Conservation (phyloP, 2,797 vertebrate genomes). For the Cynopterus sphinx region DNA sequence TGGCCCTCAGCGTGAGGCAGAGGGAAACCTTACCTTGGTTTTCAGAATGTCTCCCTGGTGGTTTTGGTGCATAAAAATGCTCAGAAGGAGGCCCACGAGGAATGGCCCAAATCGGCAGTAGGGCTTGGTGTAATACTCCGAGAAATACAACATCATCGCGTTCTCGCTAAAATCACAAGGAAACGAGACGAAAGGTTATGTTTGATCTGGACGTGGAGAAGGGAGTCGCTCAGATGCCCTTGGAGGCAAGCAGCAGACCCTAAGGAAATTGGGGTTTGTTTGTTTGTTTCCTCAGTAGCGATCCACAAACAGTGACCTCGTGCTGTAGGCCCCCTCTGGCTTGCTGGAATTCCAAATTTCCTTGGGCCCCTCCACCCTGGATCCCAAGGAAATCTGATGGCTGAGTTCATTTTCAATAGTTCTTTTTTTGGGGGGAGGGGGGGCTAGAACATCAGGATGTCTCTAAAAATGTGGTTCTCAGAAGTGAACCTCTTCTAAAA, state of each 20-base stretch:
- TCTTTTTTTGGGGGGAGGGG: neutral
- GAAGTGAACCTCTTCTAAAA: neutral
- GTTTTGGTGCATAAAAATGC: slow-evolving; percentile 85
- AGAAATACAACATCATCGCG: slow-evolving; percentile 55
- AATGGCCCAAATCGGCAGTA: slow-evolving; percentile 91
- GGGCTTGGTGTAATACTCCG: slow-evolving; percentile 90
- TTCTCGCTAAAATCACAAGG: slow-evolving; percentile 64
- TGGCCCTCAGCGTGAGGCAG: neutral
- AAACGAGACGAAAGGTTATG: neutral
- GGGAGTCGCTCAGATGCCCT: neutral
- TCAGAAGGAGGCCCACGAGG: slow-evolving; percentile 89
- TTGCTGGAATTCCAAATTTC: neutral
- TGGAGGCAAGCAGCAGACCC: neutral
- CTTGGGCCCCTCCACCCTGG: neutral
- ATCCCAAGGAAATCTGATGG: neutral
- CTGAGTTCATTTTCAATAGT: neutral
- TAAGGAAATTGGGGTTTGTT: neutral
- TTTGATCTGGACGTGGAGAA: neutral
- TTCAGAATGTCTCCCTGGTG: slow-evolving; percentile 85
- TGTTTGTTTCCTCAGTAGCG: neutral
- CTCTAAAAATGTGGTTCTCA: neutral
- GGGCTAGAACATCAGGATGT: neutral
- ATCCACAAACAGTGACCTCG: neutral
- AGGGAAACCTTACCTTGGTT: slow-evolving; percentile 83
- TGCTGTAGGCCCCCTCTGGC: neutral